Evolutionary conservation across 2,888 invertebrate species (phyloP).

Genomic region (Drosophila austrosaltans): DNA sequence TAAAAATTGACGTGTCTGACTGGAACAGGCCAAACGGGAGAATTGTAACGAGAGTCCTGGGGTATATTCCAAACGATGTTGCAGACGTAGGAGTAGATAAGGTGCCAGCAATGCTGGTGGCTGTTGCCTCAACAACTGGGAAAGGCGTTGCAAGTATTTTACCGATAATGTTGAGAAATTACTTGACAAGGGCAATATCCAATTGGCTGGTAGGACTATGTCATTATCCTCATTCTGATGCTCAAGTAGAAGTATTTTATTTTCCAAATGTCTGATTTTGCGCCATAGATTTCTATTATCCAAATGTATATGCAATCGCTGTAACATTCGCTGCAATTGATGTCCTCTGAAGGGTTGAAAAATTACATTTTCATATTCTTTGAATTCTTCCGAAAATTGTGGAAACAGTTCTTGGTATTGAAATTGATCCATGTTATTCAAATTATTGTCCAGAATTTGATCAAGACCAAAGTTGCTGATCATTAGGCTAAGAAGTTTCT

Average conservation of each 20-base stretch:
- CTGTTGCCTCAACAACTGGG: not conserved
- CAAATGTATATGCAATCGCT: not conserved
- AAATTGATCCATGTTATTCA: not conserved
- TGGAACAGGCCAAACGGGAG: constrained; percentile 42
- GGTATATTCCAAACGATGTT: constrained; percentile 12
- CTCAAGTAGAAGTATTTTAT: not conserved
- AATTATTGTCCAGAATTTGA: not conserved
- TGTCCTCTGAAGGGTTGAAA: not conserved
- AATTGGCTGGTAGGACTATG: constrained; percentile 11
- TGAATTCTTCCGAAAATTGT: not conserved
- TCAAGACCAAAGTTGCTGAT: not conserved
- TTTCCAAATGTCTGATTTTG: not conserved
- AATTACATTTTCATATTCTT: not conserved
- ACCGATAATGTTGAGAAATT: not conserved
- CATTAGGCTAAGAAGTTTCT: not conserved
- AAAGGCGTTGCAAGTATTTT: constrained; percentile 12
- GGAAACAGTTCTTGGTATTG: not conserved
- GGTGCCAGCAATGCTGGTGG: constrained; percentile 14
- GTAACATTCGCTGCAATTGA: not conserved
- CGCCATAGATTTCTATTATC: constrained; percentile 1
- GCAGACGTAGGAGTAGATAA: constrained; percentile 48
- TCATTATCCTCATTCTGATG: not conserved
- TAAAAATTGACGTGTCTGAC: constrained; percentile 48
- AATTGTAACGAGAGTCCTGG: constrained; percentile 23
- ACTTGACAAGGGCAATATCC: constrained; percentile 52